These are phyloP conservation scores for Odontomachus brunneus DNA, from an alignment of 1,140 invertebrate species.

Conservation along the genomic window DNA sequence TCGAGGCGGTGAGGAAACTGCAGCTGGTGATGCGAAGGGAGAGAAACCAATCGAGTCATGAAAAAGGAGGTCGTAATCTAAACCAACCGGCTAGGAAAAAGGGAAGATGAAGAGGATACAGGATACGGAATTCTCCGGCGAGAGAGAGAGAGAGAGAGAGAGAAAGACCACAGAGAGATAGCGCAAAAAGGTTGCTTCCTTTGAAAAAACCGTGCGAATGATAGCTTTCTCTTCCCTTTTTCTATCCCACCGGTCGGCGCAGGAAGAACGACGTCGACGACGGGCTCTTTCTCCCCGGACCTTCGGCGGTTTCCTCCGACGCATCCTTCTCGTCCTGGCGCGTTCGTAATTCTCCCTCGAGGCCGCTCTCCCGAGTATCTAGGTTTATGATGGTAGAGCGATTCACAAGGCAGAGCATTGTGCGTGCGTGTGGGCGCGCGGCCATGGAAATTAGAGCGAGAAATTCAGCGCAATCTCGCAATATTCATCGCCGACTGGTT, in stretches of 20 bases:
- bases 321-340: conserved; percentile 29
- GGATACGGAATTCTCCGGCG: background rate
- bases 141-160: too few species aligned
- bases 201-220: background rate
- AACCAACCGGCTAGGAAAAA: conserved; percentile 12
- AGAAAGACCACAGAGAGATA: background rate
- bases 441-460: conserved; percentile 55
- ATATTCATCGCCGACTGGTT: conserved; percentile 19
- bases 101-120: background rate
- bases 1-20: conserved; percentile 47
- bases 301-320: conserved; percentile 42
- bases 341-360: conserved; percentile 57
- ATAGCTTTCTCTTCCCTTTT: background rate
- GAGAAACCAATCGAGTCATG: background rate
- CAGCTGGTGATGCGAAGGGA: background rate
- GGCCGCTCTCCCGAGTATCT: conserved; percentile 57
- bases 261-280: background rate
- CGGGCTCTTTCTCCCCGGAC: background rate
- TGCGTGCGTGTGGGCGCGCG: conserved; percentile 66
- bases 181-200: background rate
- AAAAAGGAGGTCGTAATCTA: conserved; percentile 46
- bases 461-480: conserved; percentile 22
- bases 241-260: too few species aligned
- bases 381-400: conserved; percentile 56
- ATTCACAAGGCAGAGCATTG: conserved; percentile 81